phyloP scores from a whole-genome alignment of 2,797 vertebrate species.

The Nyctalus aviator region DNA sequence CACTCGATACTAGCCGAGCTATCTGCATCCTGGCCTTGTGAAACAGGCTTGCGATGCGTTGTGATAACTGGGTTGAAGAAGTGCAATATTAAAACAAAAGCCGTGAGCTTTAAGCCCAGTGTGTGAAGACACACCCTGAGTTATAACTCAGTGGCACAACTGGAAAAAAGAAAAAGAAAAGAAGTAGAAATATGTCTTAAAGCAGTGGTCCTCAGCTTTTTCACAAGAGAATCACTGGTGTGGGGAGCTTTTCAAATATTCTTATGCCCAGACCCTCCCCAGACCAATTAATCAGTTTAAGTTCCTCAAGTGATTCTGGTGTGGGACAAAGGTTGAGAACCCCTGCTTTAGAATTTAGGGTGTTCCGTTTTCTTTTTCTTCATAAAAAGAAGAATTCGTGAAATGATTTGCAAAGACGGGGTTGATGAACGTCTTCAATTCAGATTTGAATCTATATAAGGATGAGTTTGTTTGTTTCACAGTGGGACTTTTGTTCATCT shows the following conservation, averaged over 20 bases:
- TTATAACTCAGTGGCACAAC: conserved; percentile 98
- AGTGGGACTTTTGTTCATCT: conserved; percentile 51
- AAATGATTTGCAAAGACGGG: conserved; percentile 15
- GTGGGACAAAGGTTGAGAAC: conserved; percentile 9
- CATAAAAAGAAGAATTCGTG: background rate
- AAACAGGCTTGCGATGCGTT: conserved; percentile 84
- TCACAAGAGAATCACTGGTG: background rate
- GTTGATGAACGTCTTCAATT: background rate
- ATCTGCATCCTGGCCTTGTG: conserved; percentile 85
- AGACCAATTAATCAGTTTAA: conserved; percentile 7
- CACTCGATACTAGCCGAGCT: conserved; percentile 97
- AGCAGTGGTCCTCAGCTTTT: background rate
- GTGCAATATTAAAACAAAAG: conserved; percentile 93
- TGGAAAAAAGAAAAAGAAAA: background rate
- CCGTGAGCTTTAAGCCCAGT: conserved; percentile 96
- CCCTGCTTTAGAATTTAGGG: conserved; percentile 23
- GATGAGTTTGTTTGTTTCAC: background rate
- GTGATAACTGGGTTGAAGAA: conserved; percentile 93
- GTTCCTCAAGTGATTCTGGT: background rate
- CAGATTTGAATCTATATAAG: background rate
- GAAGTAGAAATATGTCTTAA: background rate
- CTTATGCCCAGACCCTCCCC: background rate
- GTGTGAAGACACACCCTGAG: conserved; percentile 89
- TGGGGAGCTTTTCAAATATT: background rate
- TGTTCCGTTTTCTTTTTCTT: background rate